Base-by-base conservation (phyloP, 1,140 invertebrate species). In the Linepithema humile region DNA sequence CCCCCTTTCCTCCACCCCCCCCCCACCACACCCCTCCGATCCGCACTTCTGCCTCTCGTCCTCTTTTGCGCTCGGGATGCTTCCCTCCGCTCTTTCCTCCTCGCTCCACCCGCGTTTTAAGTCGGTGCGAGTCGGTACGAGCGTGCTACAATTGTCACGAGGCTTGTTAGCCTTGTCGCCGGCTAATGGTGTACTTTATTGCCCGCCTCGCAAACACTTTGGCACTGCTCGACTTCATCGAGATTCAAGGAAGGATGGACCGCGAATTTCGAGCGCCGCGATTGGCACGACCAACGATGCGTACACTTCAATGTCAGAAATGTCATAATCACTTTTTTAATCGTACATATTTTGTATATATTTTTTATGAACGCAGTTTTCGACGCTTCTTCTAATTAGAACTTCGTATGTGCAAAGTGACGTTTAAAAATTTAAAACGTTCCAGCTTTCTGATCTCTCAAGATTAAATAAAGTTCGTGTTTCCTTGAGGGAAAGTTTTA, bases 161-260 rank as follows among this genome's bases (percentile, higher is more conserved):
- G 80, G 89, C 92, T 93, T 94, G 92, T 93, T 94, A 93, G 91
- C 88, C 87, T 88, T 93, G 92, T 92, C 91, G 87, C 80, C 67
- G 84, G 86, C 92, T 93, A 93, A 94, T 93, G 92, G 91, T 88
- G 90, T 83, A 93, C 93, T 94, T 94, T 93, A 93, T 94, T 93
- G 93, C 89, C 74, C 62, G 50, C 45, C 55, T 55, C 48, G 23
- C 26, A 53, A 67, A 78, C 43, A 29, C 15, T 77, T 75, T 32
- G 72, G 2, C 12, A 26, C 45, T n/a, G 32, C 45, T 38, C 32
- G 60, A 40, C 64, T 80, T 80, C 75, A 78, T 78, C 38, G 43
- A 70, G 48, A 57, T 57, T 17, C 17, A n/a, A 53, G 40, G 35
- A 15, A 23, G 29, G 12, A 35, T 23, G 43, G 10, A n/a, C 10